A percentile compares a stretch with the other conserved stretches of the same genome.
Evolutionary conservation across 2,113 vertebrate genomes (phyloP).

Genomic region (Colaptes auratus): DNA sequence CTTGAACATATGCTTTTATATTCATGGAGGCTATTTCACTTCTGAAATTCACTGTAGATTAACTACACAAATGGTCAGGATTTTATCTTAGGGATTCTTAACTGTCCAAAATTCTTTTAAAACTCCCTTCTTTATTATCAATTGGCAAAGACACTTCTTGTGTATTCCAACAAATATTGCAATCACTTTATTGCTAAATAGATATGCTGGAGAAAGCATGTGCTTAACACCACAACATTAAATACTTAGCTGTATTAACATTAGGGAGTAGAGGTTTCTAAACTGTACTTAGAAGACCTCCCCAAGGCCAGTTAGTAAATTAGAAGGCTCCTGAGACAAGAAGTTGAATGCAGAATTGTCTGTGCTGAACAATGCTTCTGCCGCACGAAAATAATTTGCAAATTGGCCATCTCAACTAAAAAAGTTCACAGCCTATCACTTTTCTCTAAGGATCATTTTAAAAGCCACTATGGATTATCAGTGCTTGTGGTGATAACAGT

Average conservation of each 20-base stretch:
- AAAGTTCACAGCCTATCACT: background rate
- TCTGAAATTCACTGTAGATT: background rate
- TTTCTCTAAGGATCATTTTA: background rate
- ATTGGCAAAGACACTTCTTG: constrained; percentile 46
- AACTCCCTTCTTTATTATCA: constrained; percentile 55
- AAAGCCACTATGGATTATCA: background rate
- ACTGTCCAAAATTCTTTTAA: constrained; percentile 48
- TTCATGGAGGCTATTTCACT: background rate
- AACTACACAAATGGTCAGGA: constrained; percentile 22
- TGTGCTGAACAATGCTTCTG: background rate
- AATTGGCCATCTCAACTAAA: background rate
- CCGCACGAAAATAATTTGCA: background rate
- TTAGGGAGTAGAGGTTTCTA: background rate
- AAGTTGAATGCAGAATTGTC: background rate
- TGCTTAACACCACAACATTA: constrained; percentile 6
- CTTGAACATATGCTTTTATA: background rate
- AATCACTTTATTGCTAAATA: constrained; percentile 59
- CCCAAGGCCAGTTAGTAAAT: background rate
- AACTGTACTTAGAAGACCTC: background rate
- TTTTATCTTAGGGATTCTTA: constrained; percentile 56
- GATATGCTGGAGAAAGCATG: background rate
- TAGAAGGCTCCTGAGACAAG: background rate
- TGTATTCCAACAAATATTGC: constrained; percentile 59
- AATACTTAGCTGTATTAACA: constrained; percentile 1
- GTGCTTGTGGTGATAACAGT: background rate